Conservation (phyloP, 2,797 vertebrate genomes). For the Prionace glauca region DNA sequence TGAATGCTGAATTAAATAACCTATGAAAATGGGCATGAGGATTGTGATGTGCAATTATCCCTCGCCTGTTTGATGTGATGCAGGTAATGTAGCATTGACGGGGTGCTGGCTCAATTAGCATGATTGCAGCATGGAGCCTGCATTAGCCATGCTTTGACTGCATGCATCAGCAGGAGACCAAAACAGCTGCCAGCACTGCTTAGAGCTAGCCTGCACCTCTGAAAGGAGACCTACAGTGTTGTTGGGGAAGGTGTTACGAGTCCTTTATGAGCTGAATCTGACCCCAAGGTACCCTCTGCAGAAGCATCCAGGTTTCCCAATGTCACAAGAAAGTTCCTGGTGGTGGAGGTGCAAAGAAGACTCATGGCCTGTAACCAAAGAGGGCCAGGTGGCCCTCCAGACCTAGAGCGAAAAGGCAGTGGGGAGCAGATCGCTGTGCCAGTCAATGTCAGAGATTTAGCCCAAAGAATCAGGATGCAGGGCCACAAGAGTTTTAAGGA, state of each 20-base stretch:
- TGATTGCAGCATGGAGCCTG: neutral
- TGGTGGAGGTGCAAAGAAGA: neutral
- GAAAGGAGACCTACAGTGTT: neutral
- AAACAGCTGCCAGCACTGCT: neutral
- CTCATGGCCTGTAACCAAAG: neutral
- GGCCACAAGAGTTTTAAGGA: neutral
- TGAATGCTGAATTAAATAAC: neutral
- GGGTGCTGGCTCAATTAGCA: neutral
- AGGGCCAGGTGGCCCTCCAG: neutral
- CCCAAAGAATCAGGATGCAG: neutral
- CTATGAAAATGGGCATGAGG: neutral
- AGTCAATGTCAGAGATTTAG: neutral
- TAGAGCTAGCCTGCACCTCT: too few relatives aligned
- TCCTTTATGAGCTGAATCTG: neutral
- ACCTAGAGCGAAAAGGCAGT: neutral
- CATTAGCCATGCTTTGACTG: neutral
- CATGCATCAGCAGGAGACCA: neutral
- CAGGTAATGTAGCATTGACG: neutral
- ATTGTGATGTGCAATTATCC: neutral
- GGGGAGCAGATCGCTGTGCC: neutral
- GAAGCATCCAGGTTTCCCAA: neutral
- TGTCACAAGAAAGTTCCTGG: neutral
- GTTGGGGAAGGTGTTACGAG: neutral
- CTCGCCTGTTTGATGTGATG: neutral
- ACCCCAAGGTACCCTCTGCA: neutral